Percentiles rank a stretch among this genome's conserved stretches.
phyloP scores from a whole-genome alignment of 1,140 invertebrate genomes.

The Zaprionus inermis region DNA sequence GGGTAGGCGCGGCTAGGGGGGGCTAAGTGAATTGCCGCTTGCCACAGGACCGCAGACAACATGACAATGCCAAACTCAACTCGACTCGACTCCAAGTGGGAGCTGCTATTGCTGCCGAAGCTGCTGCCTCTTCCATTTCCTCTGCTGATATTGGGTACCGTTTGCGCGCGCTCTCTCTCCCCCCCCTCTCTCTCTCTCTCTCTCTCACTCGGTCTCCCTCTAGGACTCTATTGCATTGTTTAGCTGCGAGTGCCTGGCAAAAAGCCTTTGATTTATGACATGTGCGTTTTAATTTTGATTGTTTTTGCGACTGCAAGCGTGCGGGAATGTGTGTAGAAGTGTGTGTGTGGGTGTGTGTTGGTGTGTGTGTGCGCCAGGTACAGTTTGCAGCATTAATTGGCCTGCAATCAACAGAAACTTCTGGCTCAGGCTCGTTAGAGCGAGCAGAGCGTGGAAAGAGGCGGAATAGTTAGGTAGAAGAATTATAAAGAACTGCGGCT shows the following conservation, averaged over 20 bases:
- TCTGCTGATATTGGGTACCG: neutral
- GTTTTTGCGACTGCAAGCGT: slow-evolving; percentile 40
- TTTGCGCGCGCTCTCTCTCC: neutral
- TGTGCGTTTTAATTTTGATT: slow-evolving; percentile 77
- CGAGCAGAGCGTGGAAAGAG: neutral
- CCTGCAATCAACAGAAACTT: slow-evolving; percentile 42
- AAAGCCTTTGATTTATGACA: slow-evolving; percentile 77
- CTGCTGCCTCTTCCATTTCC: neutral
- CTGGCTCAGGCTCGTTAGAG: neutral
- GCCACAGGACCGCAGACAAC: slow-evolving; percentile 56
- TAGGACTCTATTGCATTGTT: slow-evolving; percentile 52
- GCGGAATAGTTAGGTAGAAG: too few species aligned
- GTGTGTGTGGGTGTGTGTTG: neutral
- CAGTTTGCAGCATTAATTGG: slow-evolving; percentile 55
- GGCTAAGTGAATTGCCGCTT: slow-evolving; percentile 74
- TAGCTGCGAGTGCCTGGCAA: slow-evolving; percentile 49
- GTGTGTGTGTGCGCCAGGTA: slow-evolving; percentile 30
- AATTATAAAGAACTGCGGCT: neutral
- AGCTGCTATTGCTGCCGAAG: slow-evolving; percentile 14
- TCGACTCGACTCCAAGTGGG: slow-evolving; percentile 26
- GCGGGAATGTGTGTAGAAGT: neutral
- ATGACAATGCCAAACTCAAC: slow-evolving; percentile 63
- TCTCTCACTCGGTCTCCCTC: neutral
- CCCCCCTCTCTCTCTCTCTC: neutral
- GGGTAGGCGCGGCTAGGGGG: neutral